Evolutionary conservation across 2,797 vertebrate species (phyloP), one percentile per base, ranked within the genome.

Genomic region (Petrocephalus sullivani): DNA sequence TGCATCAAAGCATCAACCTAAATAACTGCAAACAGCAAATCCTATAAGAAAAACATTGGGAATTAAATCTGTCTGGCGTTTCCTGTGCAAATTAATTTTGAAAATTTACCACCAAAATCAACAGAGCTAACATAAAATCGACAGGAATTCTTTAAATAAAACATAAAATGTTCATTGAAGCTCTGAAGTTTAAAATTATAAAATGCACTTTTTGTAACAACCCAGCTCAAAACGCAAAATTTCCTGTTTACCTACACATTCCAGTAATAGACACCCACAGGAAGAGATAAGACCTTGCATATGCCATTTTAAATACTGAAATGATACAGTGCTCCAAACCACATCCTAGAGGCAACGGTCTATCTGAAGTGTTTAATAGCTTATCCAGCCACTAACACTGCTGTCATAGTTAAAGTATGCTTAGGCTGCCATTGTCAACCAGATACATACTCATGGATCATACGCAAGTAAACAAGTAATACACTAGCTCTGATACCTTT

Each of bases 251-350:
- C 88, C 83, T 86, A 86, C 19, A 56, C 84, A 88, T 54, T 54
- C 87, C 61, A 75, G 87, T 53, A 61, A 51, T 28, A 85, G 19
- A 71, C 60, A 86, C 51, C 58, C 46, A 57, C 60, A 88, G 61
- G 19, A 78, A 33, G 10, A 85, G 91, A 91, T 91, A 91, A 87
- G 41, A 89, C 90, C 85, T 58, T 83, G 54, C 60, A 88, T 58
- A 33, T 89, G 10, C 49, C 67, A 87, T 89, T 87, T 89, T 28
- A 90, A 16, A 41, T 87, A 90, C 78, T 23, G 87, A 87, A 85
- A 87, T 53, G 89, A 85, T 75, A 85, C 56, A 56, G 5, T 28
- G 12, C 88, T 75, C 88, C 60, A 75, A 75, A 86, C 49, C 19
- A 71, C 83, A 56, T 86, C 61, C 61, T 75, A 49, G 10, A 46